Conservation (phyloP, 2,888 invertebrate species). For the Ctenicera cuprea region DNA sequence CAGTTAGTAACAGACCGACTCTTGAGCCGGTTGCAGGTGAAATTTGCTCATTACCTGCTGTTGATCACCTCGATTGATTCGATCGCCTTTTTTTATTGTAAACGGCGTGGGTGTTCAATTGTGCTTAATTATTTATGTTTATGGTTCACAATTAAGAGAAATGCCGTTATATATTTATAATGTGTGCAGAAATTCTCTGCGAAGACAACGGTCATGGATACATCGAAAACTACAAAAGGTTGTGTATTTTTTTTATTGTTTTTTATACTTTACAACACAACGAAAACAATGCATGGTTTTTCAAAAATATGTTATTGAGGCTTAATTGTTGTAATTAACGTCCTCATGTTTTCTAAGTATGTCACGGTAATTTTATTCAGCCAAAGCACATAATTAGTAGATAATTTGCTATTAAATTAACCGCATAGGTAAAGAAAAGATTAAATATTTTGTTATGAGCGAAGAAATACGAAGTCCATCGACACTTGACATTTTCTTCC, state of each 20-base stretch:
- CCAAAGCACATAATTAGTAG: no score
- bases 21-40: conserved; percentile 13
- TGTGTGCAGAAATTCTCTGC: conserved; percentile 24
- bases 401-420: no score
- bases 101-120: neutral
- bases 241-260: conserved; percentile 18
- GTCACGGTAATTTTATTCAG: no score
- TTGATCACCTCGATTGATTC: neutral
- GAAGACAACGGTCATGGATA: conserved; percentile 24
- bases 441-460: no score
- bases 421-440: no score
- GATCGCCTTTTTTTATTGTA: neutral
- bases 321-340: no score
- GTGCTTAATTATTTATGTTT: neutral
- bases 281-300: no score
- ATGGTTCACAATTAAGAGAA: neutral
- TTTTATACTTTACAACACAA: neutral
- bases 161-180: conserved; percentile 36
- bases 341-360: no score
- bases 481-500: no score
- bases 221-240: conserved; percentile 39
- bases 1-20: conserved; percentile 19
- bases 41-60: neutral
- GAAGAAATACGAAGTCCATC: no score
- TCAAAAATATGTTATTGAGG: neutral